Conservation (phyloP, 1,140 invertebrate genomes). For the Heliconius himera region DNA sequence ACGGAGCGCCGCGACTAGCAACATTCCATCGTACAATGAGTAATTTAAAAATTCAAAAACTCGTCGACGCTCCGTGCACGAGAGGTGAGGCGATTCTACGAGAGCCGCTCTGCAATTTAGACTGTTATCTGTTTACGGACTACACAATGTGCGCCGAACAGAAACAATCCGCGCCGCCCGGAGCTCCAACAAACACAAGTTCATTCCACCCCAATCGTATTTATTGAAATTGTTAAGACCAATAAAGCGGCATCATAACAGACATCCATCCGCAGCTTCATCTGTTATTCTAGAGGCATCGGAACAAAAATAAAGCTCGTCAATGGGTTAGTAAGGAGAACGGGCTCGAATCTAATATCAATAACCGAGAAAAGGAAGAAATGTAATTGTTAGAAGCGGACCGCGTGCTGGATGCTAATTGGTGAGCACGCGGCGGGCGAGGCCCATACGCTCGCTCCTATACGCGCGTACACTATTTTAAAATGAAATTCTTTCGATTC, state of each 20-base stretch:
- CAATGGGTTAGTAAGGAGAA: conserved; percentile 42
- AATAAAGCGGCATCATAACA: conserved; percentile 42
- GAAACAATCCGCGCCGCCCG: conserved; percentile 48
- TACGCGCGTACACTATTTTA: conserved; percentile 62
- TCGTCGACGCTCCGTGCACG: conserved; percentile 70
- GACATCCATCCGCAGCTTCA: conserved; percentile 34
- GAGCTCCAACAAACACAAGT: conserved; percentile 37
- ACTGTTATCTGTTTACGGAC: conserved; percentile 68
- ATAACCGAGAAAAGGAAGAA: conserved; percentile 53
- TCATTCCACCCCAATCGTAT: conserved; percentile 17
- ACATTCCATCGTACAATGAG: conserved; percentile 81
- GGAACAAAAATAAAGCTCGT: conserved; percentile 36
- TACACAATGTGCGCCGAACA: conserved; percentile 49
- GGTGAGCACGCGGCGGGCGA: conserved; percentile 65
- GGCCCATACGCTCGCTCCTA: conserved; percentile 39
- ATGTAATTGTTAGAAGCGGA: conserved; percentile 53
- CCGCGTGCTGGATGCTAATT: conserved; percentile 63
- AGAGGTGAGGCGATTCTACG: conserved; percentile 69
- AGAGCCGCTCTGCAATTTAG: conserved; percentile 73
- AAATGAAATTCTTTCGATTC: conserved; percentile 77
- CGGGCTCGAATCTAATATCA: conserved; percentile 58
- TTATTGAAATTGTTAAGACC: conserved; percentile 47
- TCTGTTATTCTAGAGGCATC: conserved; percentile 47
- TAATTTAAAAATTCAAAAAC: conserved; percentile 83
- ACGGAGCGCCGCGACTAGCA: conserved; percentile 57